A percentile compares a stretch with the other conserved stretches of the same genome.
Conservation (phyloP, 2,797 vertebrate genomes). For the Aeoliscus strigatus region DNA sequence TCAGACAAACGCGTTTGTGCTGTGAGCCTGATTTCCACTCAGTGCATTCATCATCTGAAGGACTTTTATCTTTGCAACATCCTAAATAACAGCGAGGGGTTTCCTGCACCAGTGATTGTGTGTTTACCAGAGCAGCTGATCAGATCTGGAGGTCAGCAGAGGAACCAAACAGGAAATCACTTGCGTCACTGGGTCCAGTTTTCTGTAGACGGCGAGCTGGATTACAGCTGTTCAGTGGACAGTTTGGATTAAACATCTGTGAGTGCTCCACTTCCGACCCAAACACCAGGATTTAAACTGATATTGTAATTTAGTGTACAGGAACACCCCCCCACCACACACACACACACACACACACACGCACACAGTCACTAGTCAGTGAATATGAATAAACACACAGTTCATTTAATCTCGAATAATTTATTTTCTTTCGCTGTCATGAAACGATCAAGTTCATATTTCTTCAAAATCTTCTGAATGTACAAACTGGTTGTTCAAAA, state of each 20-base stretch:
- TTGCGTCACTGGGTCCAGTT: slow-evolving; percentile 19
- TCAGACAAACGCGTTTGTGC: too few species aligned
- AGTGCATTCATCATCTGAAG: too few species aligned
- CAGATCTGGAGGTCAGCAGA: slow-evolving; percentile 19
- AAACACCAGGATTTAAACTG: not conserved
- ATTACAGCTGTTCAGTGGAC: not conserved
- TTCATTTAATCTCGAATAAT: slow-evolving; percentile 34
- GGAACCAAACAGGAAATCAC: slow-evolving; percentile 35
- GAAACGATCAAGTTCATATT: too few species aligned
- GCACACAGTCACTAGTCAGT: too few species aligned
- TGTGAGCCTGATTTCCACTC: too few species aligned
- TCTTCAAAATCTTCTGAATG: too few species aligned
- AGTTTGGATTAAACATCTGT: slow-evolving; percentile 4
- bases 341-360: too few species aligned
- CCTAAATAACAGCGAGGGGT: not conserved
- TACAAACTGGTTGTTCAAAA: too few species aligned
- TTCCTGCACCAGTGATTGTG: not conserved
- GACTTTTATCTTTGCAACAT: too few species aligned
- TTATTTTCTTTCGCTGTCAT: slow-evolving; percentile 20
- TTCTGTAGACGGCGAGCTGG: not conserved
- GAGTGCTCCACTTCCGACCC: slow-evolving; percentile 1
- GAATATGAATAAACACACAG: slow-evolving; percentile 31
- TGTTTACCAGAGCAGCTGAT: slow-evolving; percentile 20
- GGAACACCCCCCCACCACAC: not conserved
- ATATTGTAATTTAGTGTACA: not conserved